Percentiles rank a stretch among this genome's conserved stretches.
Evolutionary conservation across 2,888 invertebrate genomes (phyloP).

Genomic region (Cryptocephalus primarius): DNA sequence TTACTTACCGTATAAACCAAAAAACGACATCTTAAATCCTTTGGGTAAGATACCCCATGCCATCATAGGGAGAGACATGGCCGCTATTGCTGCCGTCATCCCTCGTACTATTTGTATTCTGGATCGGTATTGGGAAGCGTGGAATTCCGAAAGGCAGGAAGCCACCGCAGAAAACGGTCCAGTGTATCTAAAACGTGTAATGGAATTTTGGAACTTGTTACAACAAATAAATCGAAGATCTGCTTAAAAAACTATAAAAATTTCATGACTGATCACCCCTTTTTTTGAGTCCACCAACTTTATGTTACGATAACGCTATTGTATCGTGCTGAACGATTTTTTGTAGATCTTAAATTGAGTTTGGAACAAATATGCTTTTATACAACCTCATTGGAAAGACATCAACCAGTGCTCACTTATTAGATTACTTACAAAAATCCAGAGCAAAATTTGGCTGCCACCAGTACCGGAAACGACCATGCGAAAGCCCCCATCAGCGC

Average conservation of each 20-base stretch:
- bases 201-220: too few relatives aligned
- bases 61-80: slow-evolving; percentile 2
- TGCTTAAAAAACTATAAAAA: too few relatives aligned
- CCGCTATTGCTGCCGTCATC: background rate
- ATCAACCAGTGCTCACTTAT: too few relatives aligned
- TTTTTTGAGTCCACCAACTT: too few relatives aligned
- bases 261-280: too few relatives aligned
- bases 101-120: slow-evolving; percentile 51
- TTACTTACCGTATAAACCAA: slow-evolving; percentile 1
- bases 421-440: slow-evolving; percentile 18
- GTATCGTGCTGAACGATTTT: too few relatives aligned
- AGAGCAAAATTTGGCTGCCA: slow-evolving; percentile 51
- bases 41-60: slow-evolving; percentile 62
- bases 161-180: slow-evolving; percentile 62
- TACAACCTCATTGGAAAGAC: too few relatives aligned
- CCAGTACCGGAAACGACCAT: slow-evolving; percentile 52
- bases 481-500: slow-evolving; percentile 52
- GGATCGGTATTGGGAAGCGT: slow-evolving; percentile 49
- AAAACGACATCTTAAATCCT: slow-evolving; percentile 16
- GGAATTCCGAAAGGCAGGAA: slow-evolving; percentile 61
- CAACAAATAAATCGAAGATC: too few relatives aligned
- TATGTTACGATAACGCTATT: too few relatives aligned
- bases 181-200: slow-evolving; percentile 36
- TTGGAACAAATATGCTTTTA: too few relatives aligned
- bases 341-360: too few relatives aligned